Base-by-base conservation (phyloP, 2,888 invertebrate genomes). In the Buathra laborator region DNA sequence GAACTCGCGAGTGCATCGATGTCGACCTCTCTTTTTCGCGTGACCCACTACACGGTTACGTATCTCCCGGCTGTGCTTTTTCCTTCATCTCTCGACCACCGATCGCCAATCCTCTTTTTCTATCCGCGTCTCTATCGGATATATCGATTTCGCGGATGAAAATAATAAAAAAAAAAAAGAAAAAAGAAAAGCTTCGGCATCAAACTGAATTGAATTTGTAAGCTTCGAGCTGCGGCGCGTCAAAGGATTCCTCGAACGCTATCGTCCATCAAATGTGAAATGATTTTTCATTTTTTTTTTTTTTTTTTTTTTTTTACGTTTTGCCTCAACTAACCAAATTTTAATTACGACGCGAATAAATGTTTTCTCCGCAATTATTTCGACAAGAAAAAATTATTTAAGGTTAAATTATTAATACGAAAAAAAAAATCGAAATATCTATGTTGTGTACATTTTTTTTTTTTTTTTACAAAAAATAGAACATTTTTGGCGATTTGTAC, bases 1-100 rank as follows among this genome's bases (percentile, higher is more conserved):
- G 48, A 19, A 51, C 66, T 64, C 37, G 14, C 10, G n/a, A 75
- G 48, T 74, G 67, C 64, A 71, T 79, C 53, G 70, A 62, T 64
- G 70, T 68, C 68, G 48, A 53, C 3, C 46, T 68, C 32, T 75
- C 37, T 67, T 43, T 16, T 62, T 62, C 14, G 32, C 53, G 29
- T 29, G 24, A 12, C 64, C 32, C 32, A 37, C 24, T 37, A 67
- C 48, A 59, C 16, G 5, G 59, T 32, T 68, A 59, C 16, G 24
- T 46, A 9, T 16, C 12, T 12, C 19, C 59, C 59, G 59, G 24
- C 24, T 29, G 59, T 29, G 59, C 32, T 56, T 43, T 53, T 71
- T 56, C 16, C 59, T 76, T 37, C 19, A 29, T n/a, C 59, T 24
- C 29, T 62, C 59, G 29, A 29, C n/a, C 32, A 62, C 70, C 59